Conservation (phyloP, 1,140 invertebrate species). For the Ooceraea biroi region DNA sequence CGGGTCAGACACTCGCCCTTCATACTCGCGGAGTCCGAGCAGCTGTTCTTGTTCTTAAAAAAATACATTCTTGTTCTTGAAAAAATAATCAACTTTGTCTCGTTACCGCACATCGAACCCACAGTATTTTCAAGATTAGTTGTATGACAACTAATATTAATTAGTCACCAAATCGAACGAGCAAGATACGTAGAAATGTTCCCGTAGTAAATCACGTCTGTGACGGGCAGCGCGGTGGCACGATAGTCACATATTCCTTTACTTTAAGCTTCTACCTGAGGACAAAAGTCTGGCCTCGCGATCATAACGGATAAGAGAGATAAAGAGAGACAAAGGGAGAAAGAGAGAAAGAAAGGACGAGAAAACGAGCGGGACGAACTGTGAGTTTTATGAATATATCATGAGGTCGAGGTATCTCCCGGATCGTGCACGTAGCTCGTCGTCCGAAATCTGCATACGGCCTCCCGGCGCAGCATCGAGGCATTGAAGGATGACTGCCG, state of each 20-base stretch:
- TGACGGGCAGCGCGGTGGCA: constrained; percentile 16
- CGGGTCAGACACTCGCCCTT: constrained; percentile 46
- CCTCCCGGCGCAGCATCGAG: constrained; percentile 36
- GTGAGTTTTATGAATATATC: constrained; percentile 72
- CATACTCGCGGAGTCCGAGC: constrained; percentile 11
- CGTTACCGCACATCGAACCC: background rate
- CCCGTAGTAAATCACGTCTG: constrained; percentile 44
- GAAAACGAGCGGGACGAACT: constrained; percentile 32
- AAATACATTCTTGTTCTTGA: constrained; percentile 33
- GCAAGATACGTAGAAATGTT: constrained; percentile 3
- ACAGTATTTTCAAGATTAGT: background rate
- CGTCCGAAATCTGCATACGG: constrained; percentile 64
- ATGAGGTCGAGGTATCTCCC: constrained; percentile 46
- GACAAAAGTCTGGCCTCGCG: constrained; percentile 48
- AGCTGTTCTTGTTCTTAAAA: no score
- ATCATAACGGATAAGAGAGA: constrained; percentile 51
- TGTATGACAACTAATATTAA: constrained; percentile 18
- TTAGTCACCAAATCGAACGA: background rate
- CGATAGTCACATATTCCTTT: constrained; percentile 31
- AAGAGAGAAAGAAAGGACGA: background rate
- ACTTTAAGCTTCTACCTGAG: constrained; percentile 49
- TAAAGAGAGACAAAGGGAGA: background rate
- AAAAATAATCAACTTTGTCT: background rate
- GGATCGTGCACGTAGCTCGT: constrained; percentile 47
- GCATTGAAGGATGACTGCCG: constrained; percentile 59